Evolutionary conservation across 2,113 vertebrate species (phyloP).

Genomic region (Elachura formosa): DNA sequence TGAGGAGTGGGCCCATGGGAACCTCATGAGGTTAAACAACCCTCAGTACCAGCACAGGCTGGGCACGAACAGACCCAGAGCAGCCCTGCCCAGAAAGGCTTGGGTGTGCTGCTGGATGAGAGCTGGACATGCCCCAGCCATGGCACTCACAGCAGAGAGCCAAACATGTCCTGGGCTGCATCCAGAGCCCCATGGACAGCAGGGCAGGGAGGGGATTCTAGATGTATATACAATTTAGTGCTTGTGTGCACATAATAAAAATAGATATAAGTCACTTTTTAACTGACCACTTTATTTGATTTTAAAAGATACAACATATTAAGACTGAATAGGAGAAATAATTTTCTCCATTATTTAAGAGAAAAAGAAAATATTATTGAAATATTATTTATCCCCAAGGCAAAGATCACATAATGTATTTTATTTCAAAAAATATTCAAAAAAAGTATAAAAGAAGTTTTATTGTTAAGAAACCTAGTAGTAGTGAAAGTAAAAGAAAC

Average conservation of each 20-base stretch:
- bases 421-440: too few relatives aligned
- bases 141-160: not conserved
- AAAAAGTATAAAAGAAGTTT: not conserved
- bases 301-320: not conserved
- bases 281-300: not conserved
- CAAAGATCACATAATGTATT: not conserved
- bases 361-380: not conserved
- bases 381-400: slow-evolving; percentile 12
- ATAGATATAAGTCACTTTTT: not conserved
- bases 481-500: slow-evolving; percentile 26
- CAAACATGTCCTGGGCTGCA: not conserved
- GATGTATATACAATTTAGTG: not conserved
- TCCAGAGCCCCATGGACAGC: not conserved
- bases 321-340: not conserved
- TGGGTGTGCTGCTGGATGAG: not conserved
- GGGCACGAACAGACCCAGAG: not conserved
- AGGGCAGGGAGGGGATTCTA: not conserved
- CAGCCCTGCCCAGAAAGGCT: not conserved
- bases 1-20: not conserved
- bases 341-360: not conserved
- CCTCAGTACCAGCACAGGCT: not conserved
- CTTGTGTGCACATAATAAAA: not conserved
- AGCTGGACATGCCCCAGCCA: not conserved
- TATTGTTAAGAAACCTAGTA: slow-evolving; percentile 14
- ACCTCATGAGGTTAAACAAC: too few relatives aligned